Percentiles rank a stretch among this genome's conserved stretches.
phyloP scores from a whole-genome alignment of 2,113 vertebrate genomes.

The Gavialis gangeticus region DNA sequence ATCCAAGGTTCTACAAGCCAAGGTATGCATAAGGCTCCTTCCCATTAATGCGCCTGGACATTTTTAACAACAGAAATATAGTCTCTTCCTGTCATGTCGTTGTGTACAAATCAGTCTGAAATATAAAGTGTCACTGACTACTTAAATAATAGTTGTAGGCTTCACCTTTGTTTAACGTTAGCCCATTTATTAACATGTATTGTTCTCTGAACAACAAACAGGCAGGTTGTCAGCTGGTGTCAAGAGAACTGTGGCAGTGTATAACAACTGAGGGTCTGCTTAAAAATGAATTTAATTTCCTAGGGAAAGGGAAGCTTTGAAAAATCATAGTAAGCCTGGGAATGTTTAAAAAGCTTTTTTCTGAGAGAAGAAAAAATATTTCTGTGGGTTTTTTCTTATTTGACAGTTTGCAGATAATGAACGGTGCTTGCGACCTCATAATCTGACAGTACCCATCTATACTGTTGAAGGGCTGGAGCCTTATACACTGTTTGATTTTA shows the following conservation, averaged over 20 bases:
- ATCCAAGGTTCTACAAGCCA: slow-evolving; percentile 63
- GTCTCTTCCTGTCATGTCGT: not conserved
- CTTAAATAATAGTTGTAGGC: not conserved
- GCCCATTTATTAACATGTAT: not conserved
- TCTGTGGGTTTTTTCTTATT: slow-evolving; percentile 37
- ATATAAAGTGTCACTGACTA: not conserved
- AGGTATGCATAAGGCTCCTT: slow-evolving; percentile 16
- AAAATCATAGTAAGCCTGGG: not conserved
- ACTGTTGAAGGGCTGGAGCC: slow-evolving; percentile 76
- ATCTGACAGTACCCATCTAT: slow-evolving; percentile 63
- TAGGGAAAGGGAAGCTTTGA: not conserved
- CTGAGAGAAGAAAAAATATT: not conserved
- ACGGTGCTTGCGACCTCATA: slow-evolving; percentile 36
- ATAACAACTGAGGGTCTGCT: not conserved
- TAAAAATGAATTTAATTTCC: not conserved
- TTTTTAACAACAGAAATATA: not conserved
- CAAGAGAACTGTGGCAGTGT: not conserved
- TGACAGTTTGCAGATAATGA: slow-evolving; percentile 67
- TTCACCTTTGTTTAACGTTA: not conserved
- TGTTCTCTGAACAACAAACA: not conserved
- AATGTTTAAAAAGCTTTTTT: not conserved
- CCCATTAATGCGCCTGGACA: not conserved
- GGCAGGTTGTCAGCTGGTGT: not conserved
- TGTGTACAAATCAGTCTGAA: not conserved
- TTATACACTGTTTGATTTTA: slow-evolving; percentile 77